Conservation (phyloP, 1,140 invertebrate species). For the Pachyrhynchus sulphureomaculatus region DNA sequence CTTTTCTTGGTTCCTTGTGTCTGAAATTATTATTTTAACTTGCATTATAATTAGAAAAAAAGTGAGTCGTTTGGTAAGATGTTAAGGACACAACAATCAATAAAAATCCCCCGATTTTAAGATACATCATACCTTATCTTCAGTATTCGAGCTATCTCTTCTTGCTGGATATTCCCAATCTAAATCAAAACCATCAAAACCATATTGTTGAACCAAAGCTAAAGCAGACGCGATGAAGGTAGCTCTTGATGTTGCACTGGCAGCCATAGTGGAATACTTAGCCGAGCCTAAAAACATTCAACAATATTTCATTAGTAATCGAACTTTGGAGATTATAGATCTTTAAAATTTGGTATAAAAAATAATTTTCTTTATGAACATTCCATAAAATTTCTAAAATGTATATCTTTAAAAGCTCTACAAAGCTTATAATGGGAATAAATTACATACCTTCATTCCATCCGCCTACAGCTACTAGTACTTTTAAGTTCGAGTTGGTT, state of each 20-base stretch:
- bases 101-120: too few relatives aligned
- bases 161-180: conserved; percentile 81
- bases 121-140: conserved; percentile 50
- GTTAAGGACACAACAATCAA: too few relatives aligned
- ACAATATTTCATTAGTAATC: too few relatives aligned
- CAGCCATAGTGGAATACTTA: conserved; percentile 61
- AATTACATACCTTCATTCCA: conserved; percentile 71
- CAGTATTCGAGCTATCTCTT: conserved; percentile 59
- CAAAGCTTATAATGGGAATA: too few relatives aligned
- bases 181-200: conserved; percentile 78
- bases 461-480: conserved; percentile 72
- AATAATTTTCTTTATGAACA: too few relatives aligned
- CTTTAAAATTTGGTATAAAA: too few relatives aligned
- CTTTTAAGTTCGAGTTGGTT: conserved; percentile 65
- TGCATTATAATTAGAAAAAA: too few relatives aligned
- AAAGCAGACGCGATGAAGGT: conserved; percentile 64
- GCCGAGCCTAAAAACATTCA: conserved; percentile 49
- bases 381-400: too few relatives aligned
- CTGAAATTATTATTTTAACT: conserved; percentile 6
- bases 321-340: too few relatives aligned
- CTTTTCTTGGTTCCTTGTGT: too few relatives aligned
- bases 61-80: too few relatives aligned
- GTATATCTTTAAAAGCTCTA: too few relatives aligned
- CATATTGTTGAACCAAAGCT: conserved; percentile 60
- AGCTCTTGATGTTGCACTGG: conserved; percentile 51